These are phyloP conservation scores for Drosophila equinoxialis DNA, from an alignment of 1,140 invertebrate genomes.

Conservation along the genomic window DNA sequence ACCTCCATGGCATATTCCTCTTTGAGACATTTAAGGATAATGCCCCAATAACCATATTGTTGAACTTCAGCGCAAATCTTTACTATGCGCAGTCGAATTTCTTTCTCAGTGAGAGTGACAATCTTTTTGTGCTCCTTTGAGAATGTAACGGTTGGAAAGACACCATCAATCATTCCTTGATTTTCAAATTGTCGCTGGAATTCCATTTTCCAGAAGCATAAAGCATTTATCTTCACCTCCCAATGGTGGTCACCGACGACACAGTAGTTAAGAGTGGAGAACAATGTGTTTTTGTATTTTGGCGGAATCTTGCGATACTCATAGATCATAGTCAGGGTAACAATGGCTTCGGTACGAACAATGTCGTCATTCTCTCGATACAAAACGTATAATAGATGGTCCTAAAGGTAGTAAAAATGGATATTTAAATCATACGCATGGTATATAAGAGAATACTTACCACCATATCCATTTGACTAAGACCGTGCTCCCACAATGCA, in stretches of 20 bases:
- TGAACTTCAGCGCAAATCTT: conserved; percentile 88
- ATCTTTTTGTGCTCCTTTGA: conserved; percentile 91
- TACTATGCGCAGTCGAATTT: conserved; percentile 87
- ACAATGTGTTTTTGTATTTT: conserved; percentile 83
- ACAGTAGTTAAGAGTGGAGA: conserved; percentile 86
- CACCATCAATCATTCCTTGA: conserved; percentile 91
- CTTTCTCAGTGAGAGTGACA: conserved; percentile 87
- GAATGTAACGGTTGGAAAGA: conserved; percentile 90
- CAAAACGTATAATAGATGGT: conserved; percentile 86
- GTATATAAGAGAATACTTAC: conserved; percentile 82
- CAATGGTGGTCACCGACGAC: conserved; percentile 89
- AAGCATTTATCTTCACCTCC: conserved; percentile 89
- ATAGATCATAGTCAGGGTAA: conserved; percentile 87
- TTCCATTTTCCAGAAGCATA: conserved; percentile 89
- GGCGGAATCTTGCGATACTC: conserved; percentile 86
- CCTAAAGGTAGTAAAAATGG: conserved; percentile 83
- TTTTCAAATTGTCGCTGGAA: conserved; percentile 87
- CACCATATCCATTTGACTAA: conserved; percentile 86
- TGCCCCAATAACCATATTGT: conserved; percentile 87
- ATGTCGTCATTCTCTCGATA: conserved; percentile 89
- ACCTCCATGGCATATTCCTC: conserved; percentile 90
- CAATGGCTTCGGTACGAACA: conserved; percentile 88
- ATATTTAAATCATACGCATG: not conserved
- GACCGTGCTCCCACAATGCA: conserved; percentile 86
- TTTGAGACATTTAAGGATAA: conserved; percentile 86